A percentile compares a stretch with the other conserved stretches of the same genome.
These are phyloP conservation scores for Coptotermes formosanus DNA, from an alignment of 1,140 invertebrate species.

Conservation along the genomic window DNA sequence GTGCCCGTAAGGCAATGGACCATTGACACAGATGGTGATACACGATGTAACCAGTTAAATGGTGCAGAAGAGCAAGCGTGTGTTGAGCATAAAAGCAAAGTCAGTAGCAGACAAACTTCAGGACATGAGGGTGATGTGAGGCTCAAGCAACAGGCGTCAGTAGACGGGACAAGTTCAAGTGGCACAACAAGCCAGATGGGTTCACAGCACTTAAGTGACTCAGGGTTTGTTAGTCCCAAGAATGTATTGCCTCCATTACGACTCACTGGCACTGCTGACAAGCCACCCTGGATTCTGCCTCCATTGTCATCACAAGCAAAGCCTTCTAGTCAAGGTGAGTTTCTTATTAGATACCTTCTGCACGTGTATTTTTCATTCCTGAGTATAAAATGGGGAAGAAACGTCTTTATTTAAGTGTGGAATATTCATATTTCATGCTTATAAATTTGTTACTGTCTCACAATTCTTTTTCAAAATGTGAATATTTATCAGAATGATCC, in stretches of 20 bases:
- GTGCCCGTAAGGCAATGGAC: neutral
- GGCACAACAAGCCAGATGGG: neutral
- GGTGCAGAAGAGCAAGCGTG: neutral
- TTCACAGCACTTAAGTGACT: neutral
- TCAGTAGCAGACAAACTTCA: neutral
- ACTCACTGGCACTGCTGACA: neutral
- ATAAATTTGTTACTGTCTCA: too few species aligned
- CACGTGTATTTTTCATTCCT: too few species aligned
- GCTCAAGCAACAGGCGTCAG: neutral
- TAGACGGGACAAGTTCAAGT: neutral
- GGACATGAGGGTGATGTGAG: neutral
- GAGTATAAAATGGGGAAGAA: too few species aligned
- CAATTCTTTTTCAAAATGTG: too few species aligned
- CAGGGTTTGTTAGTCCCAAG: neutral
- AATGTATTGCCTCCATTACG: neutral
- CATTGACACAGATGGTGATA: neutral
- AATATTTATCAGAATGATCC: too few species aligned
- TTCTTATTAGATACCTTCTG: too few species aligned
- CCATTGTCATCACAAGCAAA: neutral
- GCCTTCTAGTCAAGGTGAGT: constrained; percentile 1
- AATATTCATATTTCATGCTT: too few species aligned
- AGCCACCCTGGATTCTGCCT: neutral
- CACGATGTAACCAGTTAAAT: neutral
- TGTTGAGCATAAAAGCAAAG: neutral
- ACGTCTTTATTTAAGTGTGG: too few species aligned